Conservation (phyloP, 2,113 vertebrate species). For the Chelonoidis abingdonii region DNA sequence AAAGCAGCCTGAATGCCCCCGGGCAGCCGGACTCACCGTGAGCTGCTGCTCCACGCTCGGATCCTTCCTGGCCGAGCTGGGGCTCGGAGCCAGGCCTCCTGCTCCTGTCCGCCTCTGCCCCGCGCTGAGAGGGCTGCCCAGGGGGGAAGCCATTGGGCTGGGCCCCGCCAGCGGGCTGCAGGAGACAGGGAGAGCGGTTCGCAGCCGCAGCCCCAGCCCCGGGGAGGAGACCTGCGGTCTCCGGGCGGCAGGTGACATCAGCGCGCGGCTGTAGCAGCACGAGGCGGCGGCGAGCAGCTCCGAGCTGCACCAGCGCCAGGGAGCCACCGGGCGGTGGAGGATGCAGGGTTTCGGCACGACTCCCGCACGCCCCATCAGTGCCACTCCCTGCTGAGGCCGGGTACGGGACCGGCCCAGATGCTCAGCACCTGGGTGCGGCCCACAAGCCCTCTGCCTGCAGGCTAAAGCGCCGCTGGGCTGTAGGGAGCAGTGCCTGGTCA, state of each 20-base stretch:
- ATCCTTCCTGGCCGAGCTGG: background rate
- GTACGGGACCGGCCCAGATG: too few species aligned
- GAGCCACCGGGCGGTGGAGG: background rate
- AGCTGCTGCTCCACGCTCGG: conserved; percentile 61
- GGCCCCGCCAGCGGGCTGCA: background rate
- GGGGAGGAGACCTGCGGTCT: background rate
- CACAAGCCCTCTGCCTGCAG: too few species aligned
- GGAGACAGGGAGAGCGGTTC: accelerated
- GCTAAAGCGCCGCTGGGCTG: too few species aligned
- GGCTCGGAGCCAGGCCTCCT: background rate
- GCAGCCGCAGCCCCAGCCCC: background rate
- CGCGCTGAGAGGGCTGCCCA: background rate
- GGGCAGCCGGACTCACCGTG: background rate
- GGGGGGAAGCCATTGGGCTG: accelerated
- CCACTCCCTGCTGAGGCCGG: too few species aligned
- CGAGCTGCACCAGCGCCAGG: background rate
- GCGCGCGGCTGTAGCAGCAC: background rate
- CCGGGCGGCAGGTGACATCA: background rate
- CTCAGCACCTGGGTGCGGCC: too few species aligned
- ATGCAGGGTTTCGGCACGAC: too few species aligned
- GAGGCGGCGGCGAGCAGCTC: background rate
- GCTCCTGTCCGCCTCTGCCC: background rate
- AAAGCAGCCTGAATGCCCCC: background rate
- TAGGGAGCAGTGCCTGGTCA: too few species aligned
- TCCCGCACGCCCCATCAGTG: too few species aligned